Conservation (phyloP, 2,888 invertebrate genomes). For the Hydrotaea diabolus region DNA sequence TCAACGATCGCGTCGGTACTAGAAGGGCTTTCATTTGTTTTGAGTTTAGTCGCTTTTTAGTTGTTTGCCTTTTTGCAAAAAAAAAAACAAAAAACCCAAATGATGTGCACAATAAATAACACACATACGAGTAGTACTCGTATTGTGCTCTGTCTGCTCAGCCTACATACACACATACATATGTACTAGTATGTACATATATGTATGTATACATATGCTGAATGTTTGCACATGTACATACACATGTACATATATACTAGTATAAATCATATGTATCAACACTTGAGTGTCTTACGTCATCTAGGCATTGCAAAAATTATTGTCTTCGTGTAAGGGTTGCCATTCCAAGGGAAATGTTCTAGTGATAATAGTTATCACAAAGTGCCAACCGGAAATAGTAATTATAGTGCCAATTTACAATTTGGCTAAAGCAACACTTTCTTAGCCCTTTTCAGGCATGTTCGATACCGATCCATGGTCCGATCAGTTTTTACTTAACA, state of each 20-base stretch:
- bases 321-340: conserved; percentile 9
- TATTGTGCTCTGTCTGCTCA: neutral
- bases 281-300: conserved; percentile 58
- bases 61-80: conserved; percentile 50
- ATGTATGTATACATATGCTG: conserved; percentile 44
- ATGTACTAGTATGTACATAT: neutral
- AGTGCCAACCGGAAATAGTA: no score
- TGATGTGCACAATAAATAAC: conserved; percentile 15
- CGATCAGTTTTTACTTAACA: no score
- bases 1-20: conserved; percentile 65
- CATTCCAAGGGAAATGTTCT: neutral
- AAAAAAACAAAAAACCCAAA: conserved; percentile 9
- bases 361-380: neutral
- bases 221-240: conserved; percentile 31
- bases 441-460: no score
- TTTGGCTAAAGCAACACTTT: no score
- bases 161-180: conserved; percentile 8
- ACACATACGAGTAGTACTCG: conserved; percentile 9
- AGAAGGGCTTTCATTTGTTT: conserved; percentile 59
- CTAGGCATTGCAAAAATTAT: conserved; percentile 27
- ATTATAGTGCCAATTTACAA: no score
- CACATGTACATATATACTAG: neutral
- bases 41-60: conserved; percentile 31
- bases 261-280: conserved; percentile 29
- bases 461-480: no score